Conservation (phyloP, 2,888 invertebrate genomes). For the Dolomedes plantarius region DNA sequence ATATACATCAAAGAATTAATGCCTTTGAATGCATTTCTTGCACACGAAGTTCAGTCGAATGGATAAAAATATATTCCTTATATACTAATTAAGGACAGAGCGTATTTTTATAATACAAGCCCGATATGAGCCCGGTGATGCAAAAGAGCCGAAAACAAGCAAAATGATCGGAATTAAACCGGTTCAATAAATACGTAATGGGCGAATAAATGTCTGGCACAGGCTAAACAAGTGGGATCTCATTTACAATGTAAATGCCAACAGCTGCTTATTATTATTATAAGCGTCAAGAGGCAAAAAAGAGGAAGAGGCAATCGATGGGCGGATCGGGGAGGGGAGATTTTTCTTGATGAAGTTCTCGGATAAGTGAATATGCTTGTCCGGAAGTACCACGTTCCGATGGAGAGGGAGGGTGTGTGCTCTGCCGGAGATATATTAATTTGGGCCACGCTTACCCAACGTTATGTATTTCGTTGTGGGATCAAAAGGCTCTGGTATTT, state of each 20-base stretch:
- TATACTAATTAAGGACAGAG: too few relatives aligned
- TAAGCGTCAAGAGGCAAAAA: conserved; percentile 8
- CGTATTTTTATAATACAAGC: too few relatives aligned
- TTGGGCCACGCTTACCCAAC: not conserved
- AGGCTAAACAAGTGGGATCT: conserved; percentile 18
- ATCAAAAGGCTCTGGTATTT: too few relatives aligned
- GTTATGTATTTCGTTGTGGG: too few relatives aligned
- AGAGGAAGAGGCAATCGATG: not conserved
- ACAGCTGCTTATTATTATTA: conserved; percentile 44
- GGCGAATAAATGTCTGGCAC: conserved; percentile 19
- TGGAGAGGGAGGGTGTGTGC: not conserved
- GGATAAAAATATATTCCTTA: too few relatives aligned
- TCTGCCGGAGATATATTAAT: not conserved
- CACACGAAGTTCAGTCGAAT: too few relatives aligned
- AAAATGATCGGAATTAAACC: conserved; percentile 24
- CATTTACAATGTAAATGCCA: conserved; percentile 36
- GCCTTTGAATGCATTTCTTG: too few relatives aligned
- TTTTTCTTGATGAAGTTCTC: conserved; percentile 8
- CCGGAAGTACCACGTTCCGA: conserved; percentile 9
- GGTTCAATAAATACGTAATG: conserved; percentile 65
- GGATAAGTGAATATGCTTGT: conserved; percentile 19
- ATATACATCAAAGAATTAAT: too few relatives aligned
- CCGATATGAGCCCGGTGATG: conserved; percentile 35
- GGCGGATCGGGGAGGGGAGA: conserved; percentile 15
- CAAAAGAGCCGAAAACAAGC: conserved; percentile 51